Evolutionary conservation across 2,797 vertebrate genomes (phyloP).

Genomic region (Acipenser transmontanus): DNA sequence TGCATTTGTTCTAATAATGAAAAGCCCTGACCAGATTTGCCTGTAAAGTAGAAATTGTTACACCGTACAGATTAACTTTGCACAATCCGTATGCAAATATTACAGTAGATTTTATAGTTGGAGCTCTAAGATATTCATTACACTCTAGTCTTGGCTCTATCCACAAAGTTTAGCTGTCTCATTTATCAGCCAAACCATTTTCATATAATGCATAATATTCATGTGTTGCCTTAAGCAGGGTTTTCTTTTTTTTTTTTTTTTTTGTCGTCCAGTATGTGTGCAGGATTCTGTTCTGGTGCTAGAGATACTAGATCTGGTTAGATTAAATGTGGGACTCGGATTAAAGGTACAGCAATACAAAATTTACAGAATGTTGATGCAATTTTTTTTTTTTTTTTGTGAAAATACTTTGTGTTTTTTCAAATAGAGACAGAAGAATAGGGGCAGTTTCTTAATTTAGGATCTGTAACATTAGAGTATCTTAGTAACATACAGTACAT

Average conservation of each 20-base stretch:
- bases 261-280: too few relatives aligned
- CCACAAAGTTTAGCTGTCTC: conserved; percentile 64
- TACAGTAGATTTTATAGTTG: conserved; percentile 7
- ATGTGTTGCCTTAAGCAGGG: conserved; percentile 58
- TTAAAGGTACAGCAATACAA: too few relatives aligned
- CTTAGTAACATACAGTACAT: too few relatives aligned
- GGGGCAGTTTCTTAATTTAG: too few relatives aligned
- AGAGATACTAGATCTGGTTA: too few relatives aligned
- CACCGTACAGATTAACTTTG: conserved; percentile 62
- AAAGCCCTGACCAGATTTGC: conserved; percentile 13
- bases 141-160: conserved; percentile 52
- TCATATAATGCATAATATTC: conserved; percentile 57
- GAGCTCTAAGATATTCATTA: conserved; percentile 35
- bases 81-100: conserved; percentile 59
- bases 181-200: conserved; percentile 62
- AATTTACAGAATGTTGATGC: too few relatives aligned
- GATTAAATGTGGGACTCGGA: too few relatives aligned
- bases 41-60: conserved; percentile 21
- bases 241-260: conserved; percentile 54
- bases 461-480: too few relatives aligned
- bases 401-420: too few relatives aligned
- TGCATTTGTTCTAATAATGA: conserved; percentile 56
- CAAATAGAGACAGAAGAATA: too few relatives aligned
- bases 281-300: too few relatives aligned
- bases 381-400: too few relatives aligned